Percentiles rank a stretch among this genome's conserved stretches.
Conservation (phyloP, 2,888 invertebrate genomes). For the Dioctria linearis region DNA sequence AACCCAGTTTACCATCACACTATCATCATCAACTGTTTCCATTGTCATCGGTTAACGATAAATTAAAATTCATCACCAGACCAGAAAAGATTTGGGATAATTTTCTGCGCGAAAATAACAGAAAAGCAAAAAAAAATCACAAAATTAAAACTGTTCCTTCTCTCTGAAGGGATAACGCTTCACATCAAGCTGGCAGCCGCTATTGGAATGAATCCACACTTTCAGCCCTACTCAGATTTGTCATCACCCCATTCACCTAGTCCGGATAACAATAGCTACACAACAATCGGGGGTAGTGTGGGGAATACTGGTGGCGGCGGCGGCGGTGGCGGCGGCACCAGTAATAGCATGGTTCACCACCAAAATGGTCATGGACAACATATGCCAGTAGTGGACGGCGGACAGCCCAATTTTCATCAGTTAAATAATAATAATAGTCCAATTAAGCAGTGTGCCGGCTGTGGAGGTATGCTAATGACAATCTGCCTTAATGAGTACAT, state of each 20-base stretch:
- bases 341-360: slow-evolving; percentile 62
- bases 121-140: background rate
- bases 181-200: slow-evolving; percentile 86
- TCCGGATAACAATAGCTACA: slow-evolving; percentile 78
- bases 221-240: slow-evolving; percentile 85
- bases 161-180: slow-evolving; percentile 66
- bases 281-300: slow-evolving; percentile 68
- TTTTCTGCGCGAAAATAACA: background rate
- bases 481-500: slow-evolving; percentile 44
- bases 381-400: slow-evolving; percentile 51
- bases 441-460: slow-evolving; percentile 88
- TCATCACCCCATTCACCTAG: slow-evolving; percentile 82
- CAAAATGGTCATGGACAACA: slow-evolving; percentile 64
- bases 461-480: slow-evolving; percentile 75
- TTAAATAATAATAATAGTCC: slow-evolving; percentile 64
- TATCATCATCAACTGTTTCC: background rate
- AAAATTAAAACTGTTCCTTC: slow-evolving; percentile 22
- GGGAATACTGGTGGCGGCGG: slow-evolving; percentile 4
- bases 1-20: slow-evolving; percentile 23
- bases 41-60: background rate
- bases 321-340: slow-evolving; percentile 17
- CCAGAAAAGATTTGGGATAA: slow-evolving; percentile 25
- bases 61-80: slow-evolving; percentile 15
- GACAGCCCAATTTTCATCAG: slow-evolving; percentile 62
- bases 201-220: slow-evolving; percentile 89